Base-by-base conservation (phyloP, 1,140 invertebrate species). In the Sipha flava region DNA sequence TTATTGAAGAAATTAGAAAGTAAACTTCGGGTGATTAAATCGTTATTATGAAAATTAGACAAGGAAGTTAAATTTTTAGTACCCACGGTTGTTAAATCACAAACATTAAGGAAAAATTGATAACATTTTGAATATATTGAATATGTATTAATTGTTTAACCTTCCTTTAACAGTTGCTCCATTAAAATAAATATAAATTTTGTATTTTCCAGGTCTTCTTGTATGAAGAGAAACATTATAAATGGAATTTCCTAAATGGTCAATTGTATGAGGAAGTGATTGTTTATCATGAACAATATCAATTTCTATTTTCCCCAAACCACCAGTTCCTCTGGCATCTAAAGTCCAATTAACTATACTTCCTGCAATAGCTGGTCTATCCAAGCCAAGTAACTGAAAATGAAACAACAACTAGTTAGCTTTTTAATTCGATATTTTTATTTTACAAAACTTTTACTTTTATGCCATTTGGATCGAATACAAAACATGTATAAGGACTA, bases 401-500 rank as follows among this genome's bases (percentile, higher is more conserved):
- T 43, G 62, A 72, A 7, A 62, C 26, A 31, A 79, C 21, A 18
- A 54, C 34, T 14, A 26, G 37, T 37, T 6, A 10, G 14, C 0
- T 21, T 49, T 26, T 31, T 21, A 16, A 18, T n/a, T 23, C n/a
- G 3, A 45, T 16, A 2, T 47, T 23, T 10, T n/a, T 45, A 45
- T 31, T 31, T 52, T 75, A 16, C 0, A 14, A 31, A 59, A 52
- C 1, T 40, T 88, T 88, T 70, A 95, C 91, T 80, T 92, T 91
- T 18, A 98, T 92, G 18, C 94, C 93, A 81, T 94, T 92, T 0
- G 97, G 94, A 86, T 99, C 97, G 83, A 97, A 99, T 0, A 99
- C 97, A 84, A 97, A 95, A 84, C 97, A 98, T 1, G 93, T 94
- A 86, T 98, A 99, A 3, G 97, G 97, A 73, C 95, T 95, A 62